Conservation (phyloP, 2,113 vertebrate genomes). For the Hippocampus abdominalis region DNA sequence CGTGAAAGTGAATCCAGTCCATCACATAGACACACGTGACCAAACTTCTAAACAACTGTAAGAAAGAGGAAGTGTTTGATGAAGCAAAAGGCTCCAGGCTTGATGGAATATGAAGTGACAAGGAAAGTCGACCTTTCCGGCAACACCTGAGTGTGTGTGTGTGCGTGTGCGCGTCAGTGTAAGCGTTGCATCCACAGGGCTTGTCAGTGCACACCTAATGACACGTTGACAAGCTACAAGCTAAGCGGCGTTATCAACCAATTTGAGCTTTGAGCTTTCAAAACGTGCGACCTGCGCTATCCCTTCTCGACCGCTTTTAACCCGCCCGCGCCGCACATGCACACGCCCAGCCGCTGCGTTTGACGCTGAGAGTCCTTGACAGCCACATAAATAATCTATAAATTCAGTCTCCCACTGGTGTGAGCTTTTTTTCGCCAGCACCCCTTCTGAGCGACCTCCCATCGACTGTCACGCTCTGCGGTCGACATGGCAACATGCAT, state of each 20-base stretch:
- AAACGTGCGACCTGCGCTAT: slow-evolving; percentile 4
- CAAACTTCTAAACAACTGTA: slow-evolving; percentile 12
- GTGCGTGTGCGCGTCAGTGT: slow-evolving; percentile 2
- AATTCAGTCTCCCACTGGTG: slow-evolving; percentile 39
- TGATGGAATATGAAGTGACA: slow-evolving; percentile 42
- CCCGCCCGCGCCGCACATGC: not conserved
- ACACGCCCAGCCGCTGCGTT: slow-evolving; percentile 14
- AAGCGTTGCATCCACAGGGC: slow-evolving; percentile 25
- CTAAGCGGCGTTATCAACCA: not conserved
- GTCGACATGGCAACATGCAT: slow-evolving; percentile 9
- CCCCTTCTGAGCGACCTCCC: slow-evolving; percentile 30
- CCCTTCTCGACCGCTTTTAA: slow-evolving; percentile 16
- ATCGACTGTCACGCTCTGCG: slow-evolving; percentile 20
- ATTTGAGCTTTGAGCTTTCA: slow-evolving; percentile 4
- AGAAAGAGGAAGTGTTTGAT: slow-evolving; percentile 20
- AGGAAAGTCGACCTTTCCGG: slow-evolving; percentile 48
- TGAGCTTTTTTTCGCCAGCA: slow-evolving; percentile 19
- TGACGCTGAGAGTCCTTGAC: slow-evolving; percentile 69
- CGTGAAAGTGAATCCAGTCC: slow-evolving; percentile 7
- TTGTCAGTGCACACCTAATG: slow-evolving; percentile 33
- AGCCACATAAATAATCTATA: slow-evolving; percentile 76
- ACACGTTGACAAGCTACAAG: slow-evolving; percentile 13
- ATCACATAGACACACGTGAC: slow-evolving; percentile 26
- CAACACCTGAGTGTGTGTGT: slow-evolving; percentile 35
- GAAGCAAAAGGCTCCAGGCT: slow-evolving; percentile 25